These are phyloP conservation scores for Oreohelix idahoensis DNA, from an alignment of 1,140 invertebrate species.

Conservation along the genomic window DNA sequence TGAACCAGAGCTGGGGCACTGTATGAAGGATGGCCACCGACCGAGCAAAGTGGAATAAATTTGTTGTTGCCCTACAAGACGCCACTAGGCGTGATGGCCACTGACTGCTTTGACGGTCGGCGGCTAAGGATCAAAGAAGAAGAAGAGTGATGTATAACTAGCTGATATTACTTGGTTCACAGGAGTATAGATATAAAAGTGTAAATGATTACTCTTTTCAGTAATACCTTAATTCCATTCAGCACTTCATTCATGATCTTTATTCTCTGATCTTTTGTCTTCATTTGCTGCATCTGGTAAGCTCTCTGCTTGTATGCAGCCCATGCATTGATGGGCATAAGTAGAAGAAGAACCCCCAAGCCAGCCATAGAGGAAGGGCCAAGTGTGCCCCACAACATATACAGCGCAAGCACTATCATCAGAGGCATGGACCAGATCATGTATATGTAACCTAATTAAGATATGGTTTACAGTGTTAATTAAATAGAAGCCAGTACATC, in stretches of 20 bases:
- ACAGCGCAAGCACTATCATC: constrained; percentile 88
- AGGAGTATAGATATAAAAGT: too few species aligned
- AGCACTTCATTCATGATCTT: constrained; percentile 74
- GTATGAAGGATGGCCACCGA: too few species aligned
- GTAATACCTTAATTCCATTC: constrained; percentile 77
- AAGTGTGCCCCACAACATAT: constrained; percentile 87
- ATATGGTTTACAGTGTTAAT: neutral
- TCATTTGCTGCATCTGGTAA: constrained; percentile 75
- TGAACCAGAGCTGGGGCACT: too few species aligned
- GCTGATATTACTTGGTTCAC: too few species aligned
- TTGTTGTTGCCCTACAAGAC: too few species aligned
- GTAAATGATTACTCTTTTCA: too few species aligned
- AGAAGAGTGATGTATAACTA: too few species aligned
- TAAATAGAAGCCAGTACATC: too few species aligned
- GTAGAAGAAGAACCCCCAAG: constrained; percentile 69
- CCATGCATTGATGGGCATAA: constrained; percentile 82
- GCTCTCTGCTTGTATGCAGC: constrained; percentile 83
- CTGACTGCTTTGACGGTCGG: too few species aligned
- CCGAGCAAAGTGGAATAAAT: too few species aligned
- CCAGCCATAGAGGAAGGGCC: constrained; percentile 71
- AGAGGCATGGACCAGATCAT: constrained; percentile 97
- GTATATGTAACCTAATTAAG: constrained; percentile 77
- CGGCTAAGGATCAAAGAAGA: too few species aligned
- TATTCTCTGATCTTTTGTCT: constrained; percentile 77
- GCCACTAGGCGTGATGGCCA: too few species aligned